These are phyloP conservation scores for Neoitamus cyanurus DNA, from an alignment of 2,888 invertebrate genomes.

Conservation along the genomic window DNA sequence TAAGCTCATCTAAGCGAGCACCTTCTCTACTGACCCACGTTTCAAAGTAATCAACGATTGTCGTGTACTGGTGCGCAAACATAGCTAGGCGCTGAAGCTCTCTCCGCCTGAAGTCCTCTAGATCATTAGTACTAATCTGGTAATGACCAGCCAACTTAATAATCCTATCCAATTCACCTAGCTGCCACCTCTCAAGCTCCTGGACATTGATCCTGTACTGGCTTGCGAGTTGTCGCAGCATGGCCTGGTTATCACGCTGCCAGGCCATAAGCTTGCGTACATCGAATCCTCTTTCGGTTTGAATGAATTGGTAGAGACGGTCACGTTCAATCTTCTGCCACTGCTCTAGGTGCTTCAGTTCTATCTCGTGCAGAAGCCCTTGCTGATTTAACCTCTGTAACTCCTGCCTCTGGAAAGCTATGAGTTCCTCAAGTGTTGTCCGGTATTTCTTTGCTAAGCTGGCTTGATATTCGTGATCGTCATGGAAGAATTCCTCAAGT, in stretches of 20 bases:
- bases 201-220: conserved; percentile 57
- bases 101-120: conserved; percentile 62
- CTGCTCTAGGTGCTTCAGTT: conserved; percentile 56
- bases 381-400: conserved; percentile 57
- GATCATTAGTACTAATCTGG: conserved; percentile 57
- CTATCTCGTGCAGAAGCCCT: conserved; percentile 58
- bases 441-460: conserved; percentile 58
- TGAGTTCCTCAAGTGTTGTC: conserved; percentile 56
- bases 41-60: conserved; percentile 53
- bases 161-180: conserved; percentile 59
- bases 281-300: conserved; percentile 59
- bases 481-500: conserved; percentile 58
- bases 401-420: conserved; percentile 58
- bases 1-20: conserved; percentile 55
- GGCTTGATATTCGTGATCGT: conserved; percentile 58
- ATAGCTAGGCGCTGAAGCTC: conserved; percentile 58
- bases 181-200: conserved; percentile 60
- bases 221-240: conserved; percentile 56
- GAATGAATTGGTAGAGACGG: conserved; percentile 61
- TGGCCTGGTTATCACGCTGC: conserved; percentile 58
- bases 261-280: conserved; percentile 58
- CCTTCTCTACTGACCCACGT: conserved; percentile 58
- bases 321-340: conserved; percentile 63
- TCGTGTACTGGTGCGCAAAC: conserved; percentile 58
- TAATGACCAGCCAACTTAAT: conserved; percentile 59